These are phyloP conservation scores for Anoplophora glabripennis DNA, from an alignment of 1,140 invertebrate species.

Conservation along the genomic window DNA sequence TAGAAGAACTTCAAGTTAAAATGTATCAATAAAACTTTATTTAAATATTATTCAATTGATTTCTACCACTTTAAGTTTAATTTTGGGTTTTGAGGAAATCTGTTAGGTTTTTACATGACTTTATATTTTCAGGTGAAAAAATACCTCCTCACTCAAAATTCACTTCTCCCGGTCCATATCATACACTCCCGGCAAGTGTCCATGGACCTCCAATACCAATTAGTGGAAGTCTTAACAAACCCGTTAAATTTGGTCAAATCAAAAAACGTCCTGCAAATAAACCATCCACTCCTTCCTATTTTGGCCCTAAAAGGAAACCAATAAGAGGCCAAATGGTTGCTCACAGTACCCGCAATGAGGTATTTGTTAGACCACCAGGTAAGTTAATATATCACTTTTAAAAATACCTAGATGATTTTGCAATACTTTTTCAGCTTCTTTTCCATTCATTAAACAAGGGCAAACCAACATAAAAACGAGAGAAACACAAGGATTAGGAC, in stretches of 20 bases:
- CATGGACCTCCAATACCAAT: background rate
- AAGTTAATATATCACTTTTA: background rate
- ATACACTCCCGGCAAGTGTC: conserved; percentile 1
- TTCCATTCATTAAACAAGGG: conserved; percentile 16
- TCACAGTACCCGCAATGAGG: conserved; percentile 36
- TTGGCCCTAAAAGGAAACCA: conserved; percentile 28
- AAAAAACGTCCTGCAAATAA: conserved; percentile 6
- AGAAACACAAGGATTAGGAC: conserved; percentile 30
- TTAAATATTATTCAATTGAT: too few species aligned
- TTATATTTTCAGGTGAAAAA: conserved; percentile 6
- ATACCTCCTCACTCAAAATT: background rate
- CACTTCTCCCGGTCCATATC: background rate
- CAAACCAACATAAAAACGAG: conserved; percentile 26
- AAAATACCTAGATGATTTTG: too few species aligned
- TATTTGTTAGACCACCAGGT: conserved; percentile 39
- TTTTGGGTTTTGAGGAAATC: too few species aligned
- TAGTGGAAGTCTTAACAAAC: background rate
- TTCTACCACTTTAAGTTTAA: too few species aligned
- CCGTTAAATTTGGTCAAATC: background rate
- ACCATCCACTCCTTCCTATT: background rate
- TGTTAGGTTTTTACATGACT: background rate
- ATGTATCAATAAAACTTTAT: too few species aligned
- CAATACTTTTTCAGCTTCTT: background rate
- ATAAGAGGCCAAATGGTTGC: conserved; percentile 27
- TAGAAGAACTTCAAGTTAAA: too few species aligned